phyloP scores from a whole-genome alignment of 2,888 invertebrate species.

The Drosophila kanekoi region DNA sequence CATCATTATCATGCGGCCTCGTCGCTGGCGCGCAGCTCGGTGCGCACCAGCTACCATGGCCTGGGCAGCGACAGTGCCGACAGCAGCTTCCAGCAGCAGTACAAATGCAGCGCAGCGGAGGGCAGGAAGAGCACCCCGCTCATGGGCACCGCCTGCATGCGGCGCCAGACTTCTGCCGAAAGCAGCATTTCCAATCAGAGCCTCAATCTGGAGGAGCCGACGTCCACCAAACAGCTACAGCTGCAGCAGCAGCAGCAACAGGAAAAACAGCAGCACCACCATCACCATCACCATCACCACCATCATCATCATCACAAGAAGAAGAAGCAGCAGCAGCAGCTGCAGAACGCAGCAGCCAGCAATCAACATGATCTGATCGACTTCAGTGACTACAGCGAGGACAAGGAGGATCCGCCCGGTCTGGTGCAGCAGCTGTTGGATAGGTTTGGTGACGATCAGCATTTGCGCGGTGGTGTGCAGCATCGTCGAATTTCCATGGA shows the following conservation, averaged over 20 bases:
- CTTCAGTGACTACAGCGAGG: slow-evolving; percentile 83
- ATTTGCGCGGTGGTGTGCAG: slow-evolving; percentile 64
- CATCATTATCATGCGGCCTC: slow-evolving; percentile 78
- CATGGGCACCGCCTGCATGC: slow-evolving; percentile 80
- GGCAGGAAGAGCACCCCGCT: slow-evolving; percentile 74
- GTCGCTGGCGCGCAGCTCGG: slow-evolving; percentile 84
- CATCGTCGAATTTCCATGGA: slow-evolving; percentile 83
- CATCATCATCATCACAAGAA: slow-evolving; percentile 61
- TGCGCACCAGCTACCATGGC: slow-evolving; percentile 83
- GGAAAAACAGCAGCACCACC: slow-evolving; percentile 35
- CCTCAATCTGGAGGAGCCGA: slow-evolving; percentile 81
- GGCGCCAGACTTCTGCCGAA: slow-evolving; percentile 85
- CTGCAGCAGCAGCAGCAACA: slow-evolving; percentile 41
- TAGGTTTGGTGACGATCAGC: slow-evolving; percentile 68
- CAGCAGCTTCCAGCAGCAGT: slow-evolving; percentile 84
- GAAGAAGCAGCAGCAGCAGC: slow-evolving; percentile 60
- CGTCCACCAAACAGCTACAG: slow-evolving; percentile 15
- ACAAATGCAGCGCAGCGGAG: slow-evolving; percentile 81
- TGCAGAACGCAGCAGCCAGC: slow-evolving; percentile 13
- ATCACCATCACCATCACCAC: slow-evolving; percentile 53
- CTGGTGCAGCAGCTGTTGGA: slow-evolving; percentile 71
- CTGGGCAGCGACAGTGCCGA: slow-evolving; percentile 83
- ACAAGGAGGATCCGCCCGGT: slow-evolving; percentile 69
- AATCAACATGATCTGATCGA: slow-evolving; percentile 83
- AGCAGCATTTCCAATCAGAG: slow-evolving; percentile 85